A percentile compares a stretch with the other conserved stretches of the same genome.
These are phyloP conservation scores for Eupithecia subfuscata DNA, from an alignment of 2,888 invertebrate species.

Conservation along the genomic window DNA sequence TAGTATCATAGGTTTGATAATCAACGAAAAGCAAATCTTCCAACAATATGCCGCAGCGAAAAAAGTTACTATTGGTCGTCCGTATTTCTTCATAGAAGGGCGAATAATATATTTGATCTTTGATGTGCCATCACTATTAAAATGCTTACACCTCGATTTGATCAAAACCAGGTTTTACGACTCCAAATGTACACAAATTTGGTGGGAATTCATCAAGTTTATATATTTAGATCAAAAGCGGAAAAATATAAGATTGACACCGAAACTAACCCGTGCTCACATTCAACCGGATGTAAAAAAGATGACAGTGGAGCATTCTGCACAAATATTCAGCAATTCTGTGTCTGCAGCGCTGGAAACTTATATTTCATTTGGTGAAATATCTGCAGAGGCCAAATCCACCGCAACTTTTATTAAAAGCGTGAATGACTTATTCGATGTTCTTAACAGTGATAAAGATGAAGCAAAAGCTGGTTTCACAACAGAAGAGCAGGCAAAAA, in stretches of 20 bases:
- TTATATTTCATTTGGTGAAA: not conserved
- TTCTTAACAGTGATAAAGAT: conserved; percentile 3
- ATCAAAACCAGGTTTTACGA: not conserved
- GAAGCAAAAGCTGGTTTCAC: not conserved
- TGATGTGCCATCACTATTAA: conserved; percentile 1
- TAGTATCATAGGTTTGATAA: not conserved
- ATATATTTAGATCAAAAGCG: not conserved
- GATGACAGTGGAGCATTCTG: not conserved
- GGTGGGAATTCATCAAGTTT: not conserved
- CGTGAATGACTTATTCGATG: not conserved
- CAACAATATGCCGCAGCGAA: not conserved
- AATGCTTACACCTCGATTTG: conserved; percentile 1
- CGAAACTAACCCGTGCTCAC: not conserved
- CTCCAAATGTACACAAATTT: not conserved
- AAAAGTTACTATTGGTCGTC: not conserved
- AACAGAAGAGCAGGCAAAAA: not conserved
- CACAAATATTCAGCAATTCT: conserved; percentile 8
- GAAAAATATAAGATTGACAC: not conserved
- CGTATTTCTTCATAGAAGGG: conserved; percentile 1
- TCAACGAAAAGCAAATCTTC: not conserved
- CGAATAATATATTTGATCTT: not conserved
- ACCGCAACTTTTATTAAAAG: not conserved
- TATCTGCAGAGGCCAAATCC: conserved; percentile 3
- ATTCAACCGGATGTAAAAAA: not conserved
- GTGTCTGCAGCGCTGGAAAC: not conserved